Evolutionary conservation across 1,140 invertebrate genomes (phyloP).

Genomic region (Globodera rostochiensis): DNA sequence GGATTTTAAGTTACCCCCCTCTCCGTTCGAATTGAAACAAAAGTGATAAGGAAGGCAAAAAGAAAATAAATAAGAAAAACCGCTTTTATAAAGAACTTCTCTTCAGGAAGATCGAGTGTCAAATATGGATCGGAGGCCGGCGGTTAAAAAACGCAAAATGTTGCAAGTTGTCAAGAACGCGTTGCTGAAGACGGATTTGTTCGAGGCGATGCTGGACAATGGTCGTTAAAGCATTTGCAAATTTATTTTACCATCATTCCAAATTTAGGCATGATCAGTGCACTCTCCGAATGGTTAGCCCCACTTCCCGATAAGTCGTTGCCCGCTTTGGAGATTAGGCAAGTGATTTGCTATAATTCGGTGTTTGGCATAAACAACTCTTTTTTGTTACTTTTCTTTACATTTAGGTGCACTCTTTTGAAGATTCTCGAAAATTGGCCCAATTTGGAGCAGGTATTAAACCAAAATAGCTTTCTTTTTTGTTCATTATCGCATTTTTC

Average conservation of each 20-base stretch:
- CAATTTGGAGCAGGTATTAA: constrained; percentile 43
- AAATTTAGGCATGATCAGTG: constrained; percentile 53
- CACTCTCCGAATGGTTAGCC: constrained; percentile 71
- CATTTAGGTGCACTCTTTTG: constrained; percentile 80
- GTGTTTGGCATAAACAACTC: constrained; percentile 63
- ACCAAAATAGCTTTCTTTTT: constrained; percentile 71
- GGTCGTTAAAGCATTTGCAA: constrained; percentile 12
- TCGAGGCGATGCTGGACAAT: constrained; percentile 62
- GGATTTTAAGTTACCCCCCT: no score
- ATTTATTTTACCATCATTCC: background rate
- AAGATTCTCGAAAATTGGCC: constrained; percentile 71
- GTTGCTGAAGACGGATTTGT: constrained; percentile 55
- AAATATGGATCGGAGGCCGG: constrained; percentile 55
- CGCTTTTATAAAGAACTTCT: no score
- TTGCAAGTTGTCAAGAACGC: constrained; percentile 47
- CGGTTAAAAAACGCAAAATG: constrained; percentile 59
- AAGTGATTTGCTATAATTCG: constrained; percentile 65
- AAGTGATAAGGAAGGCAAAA: no score
- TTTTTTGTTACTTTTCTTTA: constrained; percentile 2
- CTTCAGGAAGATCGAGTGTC: constrained; percentile 56
- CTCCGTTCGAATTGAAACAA: no score
- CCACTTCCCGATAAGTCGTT: constrained; percentile 94
- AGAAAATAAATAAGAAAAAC: no score
- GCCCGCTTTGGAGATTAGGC: constrained; percentile 81
- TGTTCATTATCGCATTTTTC: constrained; percentile 74